phyloP scores from a whole-genome alignment of 2,797 vertebrate species.

The Pantherophis alleghaniensis region DNA sequence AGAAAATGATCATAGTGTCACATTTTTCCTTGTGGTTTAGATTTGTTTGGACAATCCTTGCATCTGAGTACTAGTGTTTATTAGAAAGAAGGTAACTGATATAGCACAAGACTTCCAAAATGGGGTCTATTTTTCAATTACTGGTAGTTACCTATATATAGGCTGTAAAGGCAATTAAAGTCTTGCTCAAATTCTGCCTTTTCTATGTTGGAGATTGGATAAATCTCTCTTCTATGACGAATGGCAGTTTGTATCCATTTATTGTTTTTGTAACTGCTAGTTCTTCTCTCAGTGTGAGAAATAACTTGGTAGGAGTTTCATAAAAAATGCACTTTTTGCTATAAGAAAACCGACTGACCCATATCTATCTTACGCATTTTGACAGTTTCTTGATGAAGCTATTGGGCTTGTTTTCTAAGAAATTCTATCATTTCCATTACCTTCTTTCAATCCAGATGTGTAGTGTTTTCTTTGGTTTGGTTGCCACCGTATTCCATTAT shows the following conservation, averaged over 20 bases:
- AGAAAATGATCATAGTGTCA: background rate
- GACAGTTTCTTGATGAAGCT: slow-evolving; percentile 29
- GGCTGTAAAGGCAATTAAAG: background rate
- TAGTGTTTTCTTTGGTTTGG: background rate
- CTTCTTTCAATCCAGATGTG: background rate
- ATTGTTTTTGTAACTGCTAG: background rate
- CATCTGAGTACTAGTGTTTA: background rate
- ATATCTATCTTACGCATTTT: slow-evolving; percentile 28
- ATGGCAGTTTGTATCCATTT: background rate
- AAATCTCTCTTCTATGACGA: background rate
- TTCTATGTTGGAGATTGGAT: background rate
- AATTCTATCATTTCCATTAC: background rate
- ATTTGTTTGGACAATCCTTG: background rate
- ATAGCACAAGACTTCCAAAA: background rate
- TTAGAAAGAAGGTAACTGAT: background rate
- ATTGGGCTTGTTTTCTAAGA: slow-evolving; percentile 47
- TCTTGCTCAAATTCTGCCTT: background rate
- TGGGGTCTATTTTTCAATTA: background rate
- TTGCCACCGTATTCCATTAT: slow-evolving; percentile 24
- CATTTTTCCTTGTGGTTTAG: background rate
- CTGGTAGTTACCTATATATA: background rate
- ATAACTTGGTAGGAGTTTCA: background rate
- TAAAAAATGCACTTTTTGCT: background rate
- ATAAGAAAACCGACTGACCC: background rate
- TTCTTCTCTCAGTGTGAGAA: background rate